These are phyloP conservation scores for Channallabes apus DNA, from an alignment of 2,797 vertebrate species.

Conservation along the genomic window DNA sequence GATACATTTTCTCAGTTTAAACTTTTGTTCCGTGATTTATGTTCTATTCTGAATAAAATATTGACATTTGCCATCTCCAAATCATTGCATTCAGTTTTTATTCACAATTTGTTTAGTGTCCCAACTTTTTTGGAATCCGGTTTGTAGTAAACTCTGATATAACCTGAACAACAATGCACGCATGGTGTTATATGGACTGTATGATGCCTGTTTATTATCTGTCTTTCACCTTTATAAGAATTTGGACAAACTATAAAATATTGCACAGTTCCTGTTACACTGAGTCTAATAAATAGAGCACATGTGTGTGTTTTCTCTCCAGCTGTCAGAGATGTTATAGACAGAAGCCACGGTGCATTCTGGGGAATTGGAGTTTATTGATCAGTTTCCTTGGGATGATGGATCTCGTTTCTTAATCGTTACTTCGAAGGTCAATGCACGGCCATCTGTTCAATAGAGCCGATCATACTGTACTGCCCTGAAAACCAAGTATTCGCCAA, in stretches of 20 bases:
- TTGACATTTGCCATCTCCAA: too few species aligned
- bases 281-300: background rate
- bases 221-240: background rate
- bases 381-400: conserved; percentile 56
- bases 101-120: too few species aligned
- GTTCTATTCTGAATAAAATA: too few species aligned
- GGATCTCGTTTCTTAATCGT: conserved; percentile 56
- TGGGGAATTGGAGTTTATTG: conserved; percentile 58
- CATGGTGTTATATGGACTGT: background rate
- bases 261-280: background rate
- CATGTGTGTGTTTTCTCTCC: conserved; percentile 31
- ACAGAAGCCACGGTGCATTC: conserved; percentile 47
- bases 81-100: too few species aligned
- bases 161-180: background rate
- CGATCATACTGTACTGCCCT: conserved; percentile 41
- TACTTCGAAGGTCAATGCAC: conserved; percentile 51
- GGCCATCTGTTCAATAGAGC: conserved; percentile 41
- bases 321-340: conserved; percentile 27
- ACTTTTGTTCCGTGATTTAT: too few species aligned
- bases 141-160: too few species aligned
- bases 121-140: too few species aligned
- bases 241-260: background rate
- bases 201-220: background rate
- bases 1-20: too few species aligned
- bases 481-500: background rate